These are phyloP conservation scores for Etheostoma cragini DNA, from an alignment of 2,113 vertebrate species.

Conservation along the genomic window DNA sequence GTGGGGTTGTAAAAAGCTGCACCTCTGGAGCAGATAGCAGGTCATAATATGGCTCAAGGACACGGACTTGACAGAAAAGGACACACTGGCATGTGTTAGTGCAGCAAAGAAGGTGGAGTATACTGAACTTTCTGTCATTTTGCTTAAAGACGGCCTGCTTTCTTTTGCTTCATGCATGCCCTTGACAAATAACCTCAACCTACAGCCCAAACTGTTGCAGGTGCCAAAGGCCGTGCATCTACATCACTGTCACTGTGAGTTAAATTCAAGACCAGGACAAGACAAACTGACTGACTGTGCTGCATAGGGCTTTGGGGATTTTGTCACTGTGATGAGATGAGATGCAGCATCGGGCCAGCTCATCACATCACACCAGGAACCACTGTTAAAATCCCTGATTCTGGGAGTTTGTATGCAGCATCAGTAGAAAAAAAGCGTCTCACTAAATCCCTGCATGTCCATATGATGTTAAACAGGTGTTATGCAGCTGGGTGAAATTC, in stretches of 20 bases:
- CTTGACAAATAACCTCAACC: constrained; percentile 53
- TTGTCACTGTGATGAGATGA: constrained; percentile 31
- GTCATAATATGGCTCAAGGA: constrained; percentile 41
- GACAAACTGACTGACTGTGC: constrained; percentile 39
- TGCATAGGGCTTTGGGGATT: constrained; percentile 51
- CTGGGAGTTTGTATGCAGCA: neutral
- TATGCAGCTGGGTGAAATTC: neutral
- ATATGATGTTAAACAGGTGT: neutral
- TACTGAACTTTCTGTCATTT: neutral
- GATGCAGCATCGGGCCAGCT: constrained; percentile 45
- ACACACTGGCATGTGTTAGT: constrained; percentile 1
- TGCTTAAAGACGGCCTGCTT: neutral
- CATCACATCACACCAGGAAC: constrained; percentile 2
- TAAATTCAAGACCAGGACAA: constrained; percentile 55
- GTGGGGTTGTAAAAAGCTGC: neutral
- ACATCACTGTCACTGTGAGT: constrained; percentile 48
- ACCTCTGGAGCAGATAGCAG: constrained; percentile 11
- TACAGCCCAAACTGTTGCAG: constrained; percentile 35
- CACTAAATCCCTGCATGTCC: neutral
- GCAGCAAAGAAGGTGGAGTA: neutral
- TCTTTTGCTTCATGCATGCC: constrained; percentile 31
- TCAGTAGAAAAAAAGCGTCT: neutral
- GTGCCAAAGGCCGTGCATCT: neutral
- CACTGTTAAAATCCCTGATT: neutral
- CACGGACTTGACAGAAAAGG: constrained; percentile 28